Conservation (phyloP, 2,797 vertebrate species). For the Sebastes itinus region DNA sequence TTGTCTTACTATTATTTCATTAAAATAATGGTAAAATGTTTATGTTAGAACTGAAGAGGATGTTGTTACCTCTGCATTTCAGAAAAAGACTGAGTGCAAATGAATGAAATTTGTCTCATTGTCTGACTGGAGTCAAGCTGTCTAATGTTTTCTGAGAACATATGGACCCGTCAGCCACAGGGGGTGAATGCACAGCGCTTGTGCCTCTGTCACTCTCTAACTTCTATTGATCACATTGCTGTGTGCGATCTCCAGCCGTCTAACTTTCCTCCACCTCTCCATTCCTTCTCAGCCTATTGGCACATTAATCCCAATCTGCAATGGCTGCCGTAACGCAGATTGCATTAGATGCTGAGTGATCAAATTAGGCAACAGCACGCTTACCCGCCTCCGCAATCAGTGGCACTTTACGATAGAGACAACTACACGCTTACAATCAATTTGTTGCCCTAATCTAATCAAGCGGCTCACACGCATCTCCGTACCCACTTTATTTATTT, state of each 20-base stretch:
- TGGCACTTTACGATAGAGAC: conserved; percentile 71
- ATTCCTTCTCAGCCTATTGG: conserved; percentile 51
- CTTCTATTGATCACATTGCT: conserved; percentile 45
- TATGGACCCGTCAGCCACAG: background rate
- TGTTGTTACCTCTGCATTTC: background rate
- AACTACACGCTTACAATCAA: conserved; percentile 78
- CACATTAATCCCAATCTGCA: conserved; percentile 73
- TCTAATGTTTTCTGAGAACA: conserved; percentile 12
- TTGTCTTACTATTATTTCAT: background rate
- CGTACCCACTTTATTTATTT: conserved; percentile 38
- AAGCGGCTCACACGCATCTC: conserved; percentile 49
- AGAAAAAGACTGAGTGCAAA: background rate
- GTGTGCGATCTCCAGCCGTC: conserved; percentile 15
- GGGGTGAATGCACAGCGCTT: background rate
- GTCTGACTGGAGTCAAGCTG: background rate
- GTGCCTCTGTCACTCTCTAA: conserved; percentile 22
- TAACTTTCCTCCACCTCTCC: conserved; percentile 35
- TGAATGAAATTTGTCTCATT: background rate
- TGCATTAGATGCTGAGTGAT: conserved; percentile 77
- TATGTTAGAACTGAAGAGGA: background rate
- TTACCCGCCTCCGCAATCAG: conserved; percentile 71
- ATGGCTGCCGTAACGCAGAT: conserved; percentile 65
- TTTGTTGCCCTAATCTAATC: conserved; percentile 75
- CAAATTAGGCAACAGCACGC: conserved; percentile 72
- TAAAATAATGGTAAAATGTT: background rate